Evolutionary conservation across 2,113 vertebrate species (phyloP), one percentile per base, ranked within the genome.

Genomic region (Syngnathus scovelli): DNA sequence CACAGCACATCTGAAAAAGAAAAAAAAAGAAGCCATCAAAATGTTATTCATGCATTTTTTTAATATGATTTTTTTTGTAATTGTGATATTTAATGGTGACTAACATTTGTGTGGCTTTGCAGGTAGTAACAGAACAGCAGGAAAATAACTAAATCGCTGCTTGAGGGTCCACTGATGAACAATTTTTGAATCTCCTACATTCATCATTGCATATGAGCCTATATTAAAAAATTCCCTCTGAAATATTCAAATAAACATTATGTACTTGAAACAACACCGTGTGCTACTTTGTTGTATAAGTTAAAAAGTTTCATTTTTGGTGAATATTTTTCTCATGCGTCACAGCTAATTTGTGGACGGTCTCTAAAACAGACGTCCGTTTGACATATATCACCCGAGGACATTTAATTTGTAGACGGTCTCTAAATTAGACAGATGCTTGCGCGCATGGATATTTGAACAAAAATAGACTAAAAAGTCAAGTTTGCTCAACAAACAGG

Each of bases 31-130:
- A 12, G 7, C n/a, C 0, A 51, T 51, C 4, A 49, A 49, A 51
- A 36, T 16, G 27, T 56, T 15, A 56, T 33, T 13, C 15, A 56
- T 33, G 12, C 16, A 4, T 33, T 21, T 11, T 5, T 11, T 21
- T 10, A 23, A 4, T 1, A 13, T 33, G 16, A 3, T 36, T 58
- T 16, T 7, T 36, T 36, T 56, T 33, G 5, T 58, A 0, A 7
- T 33, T 58, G 23, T 56, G 52, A 12, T 11, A 55, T 23, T 21
- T 7, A 67, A n/a, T 27, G 5, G 11, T 65, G 60, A 60, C 1
- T 69, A 48, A 60, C 21, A 56, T 33, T 48, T 69, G 52, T 77
- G 19, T 69, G 72, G 55, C 33, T 79, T 82, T 77, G 65, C 76
- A 86, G 82, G 62, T 67, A 15, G 41, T 8, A 48, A 48, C 44